Percentiles rank a stretch among this genome's conserved stretches.
phyloP scores from a whole-genome alignment of 37 sponge, comb jelly and placozoan species.

The Cliona cf. orientalis region DNA sequence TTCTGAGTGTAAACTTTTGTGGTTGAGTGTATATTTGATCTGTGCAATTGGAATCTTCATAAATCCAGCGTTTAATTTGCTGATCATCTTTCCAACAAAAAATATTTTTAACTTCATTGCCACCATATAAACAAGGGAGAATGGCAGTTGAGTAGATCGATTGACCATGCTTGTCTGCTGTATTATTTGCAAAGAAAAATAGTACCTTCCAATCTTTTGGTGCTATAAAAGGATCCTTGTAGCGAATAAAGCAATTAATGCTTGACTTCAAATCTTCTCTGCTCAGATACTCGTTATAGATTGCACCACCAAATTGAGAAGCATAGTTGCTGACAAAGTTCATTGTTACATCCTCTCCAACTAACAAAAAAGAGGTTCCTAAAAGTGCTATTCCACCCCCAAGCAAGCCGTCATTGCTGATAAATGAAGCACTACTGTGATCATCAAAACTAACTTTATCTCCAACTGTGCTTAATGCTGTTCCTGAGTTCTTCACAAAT shows the following conservation, averaged over 20 bases:
- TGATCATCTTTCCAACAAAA: no score
- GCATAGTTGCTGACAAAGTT: no score
- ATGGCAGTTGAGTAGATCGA: neutral
- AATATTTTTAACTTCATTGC: neutral
- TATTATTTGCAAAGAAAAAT: neutral
- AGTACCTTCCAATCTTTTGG: neutral
- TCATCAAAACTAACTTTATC: slow-evolving; percentile 25
- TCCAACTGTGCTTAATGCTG: slow-evolving; percentile 46
- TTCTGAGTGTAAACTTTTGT: neutral
- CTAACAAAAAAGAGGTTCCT: no score
- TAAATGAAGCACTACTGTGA: neutral
- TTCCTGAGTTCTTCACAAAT: slow-evolving; percentile 41
- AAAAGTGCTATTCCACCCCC: no score
- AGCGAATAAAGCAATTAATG: neutral
- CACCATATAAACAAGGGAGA: neutral
- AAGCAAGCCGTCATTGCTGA: neutral
- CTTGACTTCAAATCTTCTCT: neutral
- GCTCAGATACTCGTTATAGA: no score
- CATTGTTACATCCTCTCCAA: no score
- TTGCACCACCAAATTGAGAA: no score
- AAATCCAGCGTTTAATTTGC: no score
- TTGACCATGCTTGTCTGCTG: neutral
- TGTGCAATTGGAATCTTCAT: neutral
- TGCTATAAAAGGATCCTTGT: neutral
- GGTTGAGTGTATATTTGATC: neutral